Conservation (phyloP, 2,797 vertebrate species). For the Megalops cyprinoides region DNA sequence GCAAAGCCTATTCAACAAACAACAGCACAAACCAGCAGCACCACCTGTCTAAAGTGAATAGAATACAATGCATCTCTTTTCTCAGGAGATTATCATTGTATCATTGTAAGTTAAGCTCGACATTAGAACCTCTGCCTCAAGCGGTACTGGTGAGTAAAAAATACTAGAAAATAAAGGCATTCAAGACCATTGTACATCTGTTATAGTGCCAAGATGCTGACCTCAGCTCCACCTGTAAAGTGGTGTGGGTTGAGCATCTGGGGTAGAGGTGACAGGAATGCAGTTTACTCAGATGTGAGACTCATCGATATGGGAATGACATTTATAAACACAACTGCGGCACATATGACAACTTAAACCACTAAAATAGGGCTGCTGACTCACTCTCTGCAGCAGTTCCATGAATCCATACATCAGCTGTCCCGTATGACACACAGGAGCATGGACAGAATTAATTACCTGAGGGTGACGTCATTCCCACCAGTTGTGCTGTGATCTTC, state of each 20-base stretch:
- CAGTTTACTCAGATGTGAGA: not conserved
- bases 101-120: not conserved
- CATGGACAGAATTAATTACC: constrained; percentile 22
- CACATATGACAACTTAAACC: not conserved
- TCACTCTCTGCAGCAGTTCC: not conserved
- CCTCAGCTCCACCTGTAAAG: not conserved
- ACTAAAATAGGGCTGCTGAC: not conserved
- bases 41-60: not conserved
- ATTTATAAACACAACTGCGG: not conserved
- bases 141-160: not conserved
- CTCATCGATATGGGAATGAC: not conserved
- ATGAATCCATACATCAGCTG: constrained; percentile 24
- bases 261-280: not conserved
- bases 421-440: not conserved
- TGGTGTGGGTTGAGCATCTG: not conserved
- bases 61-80: not conserved
- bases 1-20: not conserved
- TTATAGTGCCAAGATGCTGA: not conserved
- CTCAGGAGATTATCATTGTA: not conserved
- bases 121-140: not conserved
- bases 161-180: not conserved
- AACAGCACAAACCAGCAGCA: not conserved
- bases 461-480: not conserved
- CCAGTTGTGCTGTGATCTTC: not conserved
- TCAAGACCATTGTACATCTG: not conserved